Base-by-base conservation (phyloP, 2,888 invertebrate species). In the Clistopyga incitator region DNA sequence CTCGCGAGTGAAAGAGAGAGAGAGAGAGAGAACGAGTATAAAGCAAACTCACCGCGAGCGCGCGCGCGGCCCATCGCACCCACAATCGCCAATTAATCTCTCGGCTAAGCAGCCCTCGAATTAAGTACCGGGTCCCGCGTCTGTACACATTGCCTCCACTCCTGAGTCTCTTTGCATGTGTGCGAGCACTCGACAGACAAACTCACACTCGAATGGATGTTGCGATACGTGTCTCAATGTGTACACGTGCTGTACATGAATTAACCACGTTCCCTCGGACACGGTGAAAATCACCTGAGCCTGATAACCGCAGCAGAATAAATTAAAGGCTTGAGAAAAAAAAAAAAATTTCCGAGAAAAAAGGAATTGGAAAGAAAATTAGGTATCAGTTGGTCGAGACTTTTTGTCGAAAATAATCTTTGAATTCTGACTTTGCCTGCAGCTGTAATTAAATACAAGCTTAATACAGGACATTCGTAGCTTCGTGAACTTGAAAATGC, bases 31-130 rank as follows among this genome's bases (percentile, higher is more conserved):
- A 38, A 8, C 71, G 84, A 83, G 79, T 84, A 85, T 85, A 84
- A 84, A 85, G 85, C 82, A 84, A 86, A 86, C 84, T 82, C 84
- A 85, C 76, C 71, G 85, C 84, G 83, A 50, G 54, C 45, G 61
- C 70, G 84, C 52, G 54, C 45, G 61, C 70, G 84, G 84, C 88
- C 88, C 91, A 89, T 91, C 90, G 90, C 90, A 86, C 88, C 88
- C 89, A 90, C 91, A 90, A 92, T 92, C 90, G 88, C 87, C 91
- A 88, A 92, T 92, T 92, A 92, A 92, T 92, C 92, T 91, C 87
- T 82, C 86, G 86, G 87, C 88, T 91, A 91, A 92, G 90, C 88
- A 90, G 91, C 88, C 86, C 88, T 81, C 89, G 88, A 89, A 91
- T 91, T 90, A 91, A 90, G 88, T 87, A 87, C 84, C 87, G 75